These are phyloP conservation scores for Abscondita cerata DNA, from an alignment of 2,888 invertebrate species.

Conservation along the genomic window DNA sequence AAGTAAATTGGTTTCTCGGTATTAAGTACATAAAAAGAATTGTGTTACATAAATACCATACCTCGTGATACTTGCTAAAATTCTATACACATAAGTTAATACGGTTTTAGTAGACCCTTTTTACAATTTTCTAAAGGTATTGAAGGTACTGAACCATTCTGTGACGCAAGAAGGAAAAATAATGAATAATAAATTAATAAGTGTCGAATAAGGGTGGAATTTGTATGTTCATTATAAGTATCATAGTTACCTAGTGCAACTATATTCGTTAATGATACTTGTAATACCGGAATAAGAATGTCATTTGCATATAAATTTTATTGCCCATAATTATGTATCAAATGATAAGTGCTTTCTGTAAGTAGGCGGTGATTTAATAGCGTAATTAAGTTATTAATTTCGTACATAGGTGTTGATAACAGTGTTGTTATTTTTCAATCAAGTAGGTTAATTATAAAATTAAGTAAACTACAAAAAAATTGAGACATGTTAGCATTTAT, in stretches of 20 bases:
- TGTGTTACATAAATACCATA: constrained; percentile 23
- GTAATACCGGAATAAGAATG: constrained; percentile 21
- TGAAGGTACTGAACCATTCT: too few species aligned
- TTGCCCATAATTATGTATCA: constrained; percentile 21
- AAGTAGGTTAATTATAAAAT: too few species aligned
- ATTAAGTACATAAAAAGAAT: constrained; percentile 30
- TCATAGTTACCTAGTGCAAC: too few species aligned
- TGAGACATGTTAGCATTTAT: too few species aligned
- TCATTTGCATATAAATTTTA: constrained; percentile 24
- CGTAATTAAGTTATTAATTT: constrained; percentile 20
- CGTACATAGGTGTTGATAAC: constrained; percentile 8
- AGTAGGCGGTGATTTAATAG: constrained; percentile 16
- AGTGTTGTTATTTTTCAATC: not conserved
- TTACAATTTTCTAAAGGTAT: too few species aligned
- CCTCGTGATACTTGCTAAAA: constrained; percentile 15
- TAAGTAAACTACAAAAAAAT: too few species aligned
- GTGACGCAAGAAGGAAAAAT: too few species aligned
- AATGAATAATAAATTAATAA: too few species aligned
- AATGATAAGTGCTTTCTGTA: constrained; percentile 13
- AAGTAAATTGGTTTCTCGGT: constrained; percentile 22
- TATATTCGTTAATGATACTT: too few species aligned
- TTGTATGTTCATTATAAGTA: not conserved
- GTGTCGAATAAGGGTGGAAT: not conserved
- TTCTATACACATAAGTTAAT: too few species aligned
- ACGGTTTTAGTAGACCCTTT: too few species aligned